Evolutionary conservation across 1,140 invertebrate genomes (phyloP).

Genomic region (Aphaenogaster rudis): DNA sequence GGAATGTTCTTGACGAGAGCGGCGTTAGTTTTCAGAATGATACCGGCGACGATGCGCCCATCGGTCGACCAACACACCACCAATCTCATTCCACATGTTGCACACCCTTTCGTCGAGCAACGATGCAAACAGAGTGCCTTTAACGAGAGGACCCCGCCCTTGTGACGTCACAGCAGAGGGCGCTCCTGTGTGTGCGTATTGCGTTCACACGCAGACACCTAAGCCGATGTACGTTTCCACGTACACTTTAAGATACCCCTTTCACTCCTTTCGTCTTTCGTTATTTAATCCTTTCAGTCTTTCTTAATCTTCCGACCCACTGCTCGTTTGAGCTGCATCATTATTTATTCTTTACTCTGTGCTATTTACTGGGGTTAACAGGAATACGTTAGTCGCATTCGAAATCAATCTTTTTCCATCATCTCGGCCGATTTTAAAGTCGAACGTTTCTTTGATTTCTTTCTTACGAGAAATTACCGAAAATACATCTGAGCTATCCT

Average conservation of each 20-base stretch:
- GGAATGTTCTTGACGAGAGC: not conserved
- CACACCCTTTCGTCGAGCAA: conserved; percentile 72
- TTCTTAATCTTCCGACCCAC: not conserved
- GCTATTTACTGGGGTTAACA: not conserved
- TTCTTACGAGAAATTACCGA: not conserved
- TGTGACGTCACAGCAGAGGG: conserved; percentile 82
- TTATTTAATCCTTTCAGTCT: conserved; percentile 31
- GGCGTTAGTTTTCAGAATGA: conserved; percentile 37
- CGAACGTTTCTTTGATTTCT: not conserved
- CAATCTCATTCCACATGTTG: conserved; percentile 84
- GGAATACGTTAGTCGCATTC: not conserved
- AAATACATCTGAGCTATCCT: not conserved
- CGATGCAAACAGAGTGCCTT: conserved; percentile 74
- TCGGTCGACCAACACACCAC: conserved; percentile 43
- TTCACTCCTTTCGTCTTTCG: conserved; percentile 18
- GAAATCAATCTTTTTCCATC: not conserved
- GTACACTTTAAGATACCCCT: conserved; percentile 3
- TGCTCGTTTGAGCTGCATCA: not conserved
- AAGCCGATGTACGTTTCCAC: conserved; percentile 24
- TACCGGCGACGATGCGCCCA: conserved; percentile 23
- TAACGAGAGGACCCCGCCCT: conserved; percentile 86
- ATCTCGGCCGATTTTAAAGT: not conserved
- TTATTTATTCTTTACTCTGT: not conserved
- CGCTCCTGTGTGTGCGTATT: conserved; percentile 78
- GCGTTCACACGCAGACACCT: conserved; percentile 63